These are phyloP conservation scores for Cyclina sinensis DNA, from an alignment of 1,140 invertebrate genomes.

Conservation along the genomic window DNA sequence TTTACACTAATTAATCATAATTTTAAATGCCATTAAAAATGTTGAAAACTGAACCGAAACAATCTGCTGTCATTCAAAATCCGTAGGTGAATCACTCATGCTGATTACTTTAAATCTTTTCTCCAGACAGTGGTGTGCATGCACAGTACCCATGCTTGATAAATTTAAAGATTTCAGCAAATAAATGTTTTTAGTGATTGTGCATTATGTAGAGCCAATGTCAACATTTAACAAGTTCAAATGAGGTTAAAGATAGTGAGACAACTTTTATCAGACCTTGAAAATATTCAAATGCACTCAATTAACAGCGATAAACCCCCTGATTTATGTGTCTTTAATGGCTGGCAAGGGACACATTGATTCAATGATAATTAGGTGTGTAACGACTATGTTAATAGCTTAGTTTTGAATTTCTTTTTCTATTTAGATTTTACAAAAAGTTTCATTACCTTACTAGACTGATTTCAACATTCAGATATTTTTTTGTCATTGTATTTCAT, in stretches of 20 bases:
- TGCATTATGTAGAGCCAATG: background rate
- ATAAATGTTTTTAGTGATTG: background rate
- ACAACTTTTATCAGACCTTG: conserved; percentile 12
- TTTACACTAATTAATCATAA: too few relatives aligned
- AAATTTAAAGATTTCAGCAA: background rate
- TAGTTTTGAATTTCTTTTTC: background rate
- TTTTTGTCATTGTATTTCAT: too few relatives aligned
- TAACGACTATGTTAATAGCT: background rate
- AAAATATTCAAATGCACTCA: conserved; percentile 12
- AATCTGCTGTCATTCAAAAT: too few relatives aligned
- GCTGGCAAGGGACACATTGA: background rate
- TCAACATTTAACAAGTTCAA: conserved; percentile 22
- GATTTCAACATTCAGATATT: too few relatives aligned
- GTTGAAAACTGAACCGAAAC: too few relatives aligned
- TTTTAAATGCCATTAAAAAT: too few relatives aligned
- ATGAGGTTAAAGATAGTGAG: conserved; percentile 17
- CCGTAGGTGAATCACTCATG: too few relatives aligned
- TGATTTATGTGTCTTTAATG: background rate
- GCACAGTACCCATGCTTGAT: too few relatives aligned
- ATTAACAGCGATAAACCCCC: background rate
- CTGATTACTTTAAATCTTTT: too few relatives aligned
- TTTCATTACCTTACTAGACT: too few relatives aligned
- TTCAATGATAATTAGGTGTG: background rate
- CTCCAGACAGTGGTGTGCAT: too few relatives aligned
- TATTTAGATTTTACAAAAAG: background rate